A percentile compares a stretch with the other conserved stretches of the same genome.
These are phyloP conservation scores for Odontocerum albicorne DNA, from an alignment of 2,888 invertebrate species.

Conservation along the genomic window DNA sequence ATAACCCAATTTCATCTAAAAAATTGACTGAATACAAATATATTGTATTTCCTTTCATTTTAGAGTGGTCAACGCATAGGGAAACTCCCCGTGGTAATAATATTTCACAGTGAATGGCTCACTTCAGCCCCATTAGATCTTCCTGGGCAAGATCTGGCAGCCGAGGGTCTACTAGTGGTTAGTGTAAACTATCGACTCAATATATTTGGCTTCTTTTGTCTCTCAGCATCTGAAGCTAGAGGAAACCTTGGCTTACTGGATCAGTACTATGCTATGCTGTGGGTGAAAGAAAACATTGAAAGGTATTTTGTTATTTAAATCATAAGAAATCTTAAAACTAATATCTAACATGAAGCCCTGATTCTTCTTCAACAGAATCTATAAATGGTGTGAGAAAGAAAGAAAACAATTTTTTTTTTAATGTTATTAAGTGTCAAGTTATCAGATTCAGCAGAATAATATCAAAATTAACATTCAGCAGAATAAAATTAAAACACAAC, in stretches of 20 bases:
- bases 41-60: slow-evolving; percentile 10
- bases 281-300: slow-evolving; percentile 78
- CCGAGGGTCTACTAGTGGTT: slow-evolving; percentile 70
- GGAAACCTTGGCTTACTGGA: slow-evolving; percentile 88
- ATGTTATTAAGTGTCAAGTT: too few relatives aligned
- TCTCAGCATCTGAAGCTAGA: slow-evolving; percentile 59
- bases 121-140: slow-evolving; percentile 56
- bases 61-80: slow-evolving; percentile 41
- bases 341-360: too few relatives aligned
- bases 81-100: slow-evolving; percentile 68
- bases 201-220: slow-evolving; percentile 68
- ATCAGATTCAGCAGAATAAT: too few relatives aligned
- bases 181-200: slow-evolving; percentile 71
- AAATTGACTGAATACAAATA: too few relatives aligned
- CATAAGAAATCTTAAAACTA: too few relatives aligned
- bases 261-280: slow-evolving; percentile 77
- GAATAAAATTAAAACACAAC: too few relatives aligned
- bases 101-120: slow-evolving; percentile 63
- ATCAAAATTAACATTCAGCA: too few relatives aligned
- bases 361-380: too few relatives aligned
- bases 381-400: too few relatives aligned
- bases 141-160: slow-evolving; percentile 72
- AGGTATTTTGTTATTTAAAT: too few relatives aligned
- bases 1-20: too few relatives aligned
- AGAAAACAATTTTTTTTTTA: too few relatives aligned